Base-by-base conservation (phyloP, 2,113 vertebrate species). In the Platysteira castanea region DNA sequence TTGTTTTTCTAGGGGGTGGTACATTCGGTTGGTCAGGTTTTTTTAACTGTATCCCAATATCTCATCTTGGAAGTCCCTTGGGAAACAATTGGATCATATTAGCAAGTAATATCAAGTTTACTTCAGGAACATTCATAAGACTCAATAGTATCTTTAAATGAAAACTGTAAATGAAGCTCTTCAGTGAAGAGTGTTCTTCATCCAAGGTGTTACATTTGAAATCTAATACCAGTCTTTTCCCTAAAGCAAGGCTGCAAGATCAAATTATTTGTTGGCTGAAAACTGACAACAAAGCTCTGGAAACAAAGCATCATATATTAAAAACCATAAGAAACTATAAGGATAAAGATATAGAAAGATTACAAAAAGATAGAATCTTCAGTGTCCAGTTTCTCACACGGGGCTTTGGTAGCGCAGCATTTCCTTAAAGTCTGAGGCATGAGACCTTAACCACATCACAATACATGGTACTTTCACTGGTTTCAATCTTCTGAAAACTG, bases 141-240 rank as follows among this genome's bases (percentile, higher is more conserved):
- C 15, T 82, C 46, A 39, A 28, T 27, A 75, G 7, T 63, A 68
- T 56, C 33, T 88, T 74, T 35, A 82, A 61, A 79, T 8, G 11
- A 65, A 91, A 88, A 82, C n/a, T 22, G 18, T 47, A 85, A 88
- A 85, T 28, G 2, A 90, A 94, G 27, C 50, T 42, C 30, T 85
- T 74, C 15, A 78, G 1, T 39, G 7, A 82, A 56, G 3, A 76
- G 7, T 3, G 1, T 15, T 64, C 49, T n/a, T 69, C 24, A 91
- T 20, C 15, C n/a, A 69, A 74, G 17, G 5, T 69, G 17, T 61
- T 63, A 59, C 63, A 76, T 31, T 5, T n/a, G 27, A 87, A 89
- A 49, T 42, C 33, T 63, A 84, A 77, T 50, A 63, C 0, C 8
- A 14, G 23, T 63, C 7, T 37, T 63, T 46, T 44, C 64, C 60